A percentile compares a stretch with the other conserved stretches of the same genome.
These are phyloP conservation scores for Tiliacea aurago DNA, from an alignment of 2,888 invertebrate species.

Conservation along the genomic window DNA sequence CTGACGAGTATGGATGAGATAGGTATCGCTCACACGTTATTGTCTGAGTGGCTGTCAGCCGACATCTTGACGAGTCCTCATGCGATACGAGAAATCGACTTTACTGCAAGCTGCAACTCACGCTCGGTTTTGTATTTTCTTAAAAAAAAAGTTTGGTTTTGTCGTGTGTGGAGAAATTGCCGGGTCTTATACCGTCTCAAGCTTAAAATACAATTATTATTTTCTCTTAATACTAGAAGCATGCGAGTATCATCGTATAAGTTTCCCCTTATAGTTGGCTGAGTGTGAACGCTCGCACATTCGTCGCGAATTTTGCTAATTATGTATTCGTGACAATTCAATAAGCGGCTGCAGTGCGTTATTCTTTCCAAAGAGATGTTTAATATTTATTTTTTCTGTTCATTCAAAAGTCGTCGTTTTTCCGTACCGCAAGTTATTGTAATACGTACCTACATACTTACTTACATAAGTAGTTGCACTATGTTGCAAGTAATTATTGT, in stretches of 20 bases:
- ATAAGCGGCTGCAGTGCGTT: neutral
- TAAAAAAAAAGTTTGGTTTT: neutral
- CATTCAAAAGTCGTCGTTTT: neutral
- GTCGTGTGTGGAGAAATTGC: neutral
- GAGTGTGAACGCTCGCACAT: neutral
- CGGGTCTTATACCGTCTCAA: neutral
- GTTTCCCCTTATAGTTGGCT: too few species aligned
- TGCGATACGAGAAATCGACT: neutral
- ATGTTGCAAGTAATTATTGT: too few species aligned
- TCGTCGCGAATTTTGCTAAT: neutral
- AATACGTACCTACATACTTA: neutral
- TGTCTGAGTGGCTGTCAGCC: neutral
- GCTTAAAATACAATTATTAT: neutral
- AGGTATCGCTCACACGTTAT: neutral
- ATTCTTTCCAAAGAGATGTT: neutral
- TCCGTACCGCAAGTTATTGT: neutral
- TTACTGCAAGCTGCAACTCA: neutral
- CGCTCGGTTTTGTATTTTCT: neutral
- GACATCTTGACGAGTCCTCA: neutral
- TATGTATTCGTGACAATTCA: neutral
- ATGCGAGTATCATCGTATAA: neutral
- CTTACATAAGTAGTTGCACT: neutral
- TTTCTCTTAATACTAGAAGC: neutral
- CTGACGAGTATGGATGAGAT: slow-evolving; percentile 3
- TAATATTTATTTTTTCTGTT: neutral